Base-by-base conservation (phyloP, 2,797 vertebrate species). In the Siniperca undulata region DNA sequence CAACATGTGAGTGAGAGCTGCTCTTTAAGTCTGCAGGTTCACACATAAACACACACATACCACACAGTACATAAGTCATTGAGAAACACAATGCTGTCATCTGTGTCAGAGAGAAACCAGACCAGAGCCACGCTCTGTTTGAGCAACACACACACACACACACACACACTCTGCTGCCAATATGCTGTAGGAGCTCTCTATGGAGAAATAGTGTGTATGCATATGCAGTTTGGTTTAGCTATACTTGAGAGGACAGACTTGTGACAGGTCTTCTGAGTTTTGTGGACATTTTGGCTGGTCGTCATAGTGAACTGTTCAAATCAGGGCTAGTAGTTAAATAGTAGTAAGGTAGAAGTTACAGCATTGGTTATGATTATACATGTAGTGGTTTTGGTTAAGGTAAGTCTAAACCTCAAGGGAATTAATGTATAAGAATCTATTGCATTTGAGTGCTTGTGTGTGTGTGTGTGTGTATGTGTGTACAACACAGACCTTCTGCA, bases 101-200 rank as follows among this genome's bases (percentile, higher is more conserved):
- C 65, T 80, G 70, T 90, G 83, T 78, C 87, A 92, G 89, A 91
- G 77, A 86, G 68, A 91, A 89, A 86, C 84, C 91, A 92, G 89
- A 92, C 89, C 69, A 85, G 60, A 84, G 77, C 69, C 73, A 68
- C 83, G 80, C 75, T 72, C 72, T 79, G 77, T 83, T 71, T 83
- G 65, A 70, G 75, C 71, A 81, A 78, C 60, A 84, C 74, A 71
- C 27, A 27, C 27, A 78, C 60, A 84, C 74, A 71, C 75, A 69
- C 64, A 60, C 70, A 69, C 40, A 59, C 68, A 70, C 14, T 36
- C 55, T 82, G 64, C 83, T 89, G 80, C 86, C 82, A 82, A 83
- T 87, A 86, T 76, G 80, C 77, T 83, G 69, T 80, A 76, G 84
- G 53, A 85, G 77, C 65, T 64, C 74, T 46, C 70, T 53, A 75